Evolutionary conservation across 37 sponge, comb jelly and placozoan species (phyloP), one percentile per base, ranked within the genome.

Genomic region (Chondrilla cf. caribensis): DNA sequence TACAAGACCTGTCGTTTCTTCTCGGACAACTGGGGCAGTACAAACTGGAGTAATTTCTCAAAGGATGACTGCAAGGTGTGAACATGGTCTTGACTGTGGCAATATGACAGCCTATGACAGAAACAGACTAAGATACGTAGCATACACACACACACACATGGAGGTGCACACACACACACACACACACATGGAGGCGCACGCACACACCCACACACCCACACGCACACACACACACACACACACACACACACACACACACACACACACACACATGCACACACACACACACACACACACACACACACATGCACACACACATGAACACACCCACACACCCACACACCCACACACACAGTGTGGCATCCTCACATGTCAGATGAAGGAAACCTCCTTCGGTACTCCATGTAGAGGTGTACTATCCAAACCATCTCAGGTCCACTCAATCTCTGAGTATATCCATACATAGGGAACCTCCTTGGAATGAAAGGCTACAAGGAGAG

Each of bases 151-250:
- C 24, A 40, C 54, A 9, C 31, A 28, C 41, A 38, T 33, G 41
- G 22, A 77, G 0, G 2, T 39, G 26, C 41, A 77, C 79, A 40
- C 79, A 54, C 79, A 41, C 24, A 40, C 54, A 9, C 31, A 28
- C 41, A 38, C 41, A 40, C 54, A 77, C 54, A 22, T 5, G 5
- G 4, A 77, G n/a, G 38, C 79, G 39, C 47, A 39, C 54, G 29
- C 79, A 39, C 79, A 77, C 79, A 77, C 79, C 36, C 51, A 77
- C 51, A 77, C 44, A 3, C 79, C 19, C 47, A 39, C 79, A 77
- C 6, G 29, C 79, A 77, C 79, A 77, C 54, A 77, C 79, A 39
- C 79, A 77, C 47, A 29, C 79, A 77, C 79, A 39, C 54, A 40
- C 44, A 39, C 79, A 77, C 79, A 39, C 44, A 5, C 54, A 5